These are phyloP conservation scores for Columba guinea DNA, from an alignment of 2,797 vertebrate genomes.

Conservation along the genomic window DNA sequence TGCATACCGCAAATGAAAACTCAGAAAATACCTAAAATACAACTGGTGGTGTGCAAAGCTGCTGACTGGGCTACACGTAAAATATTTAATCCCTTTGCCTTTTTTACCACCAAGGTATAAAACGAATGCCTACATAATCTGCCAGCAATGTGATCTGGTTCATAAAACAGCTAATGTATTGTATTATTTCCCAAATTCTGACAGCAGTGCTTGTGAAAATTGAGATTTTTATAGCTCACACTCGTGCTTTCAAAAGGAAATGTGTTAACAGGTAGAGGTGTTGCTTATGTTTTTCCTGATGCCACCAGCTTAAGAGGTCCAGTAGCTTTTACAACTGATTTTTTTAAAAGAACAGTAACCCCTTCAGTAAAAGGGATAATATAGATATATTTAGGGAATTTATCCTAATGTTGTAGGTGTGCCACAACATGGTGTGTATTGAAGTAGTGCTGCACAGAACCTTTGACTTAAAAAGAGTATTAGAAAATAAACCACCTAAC, in stretches of 20 bases:
- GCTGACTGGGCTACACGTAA: not conserved
- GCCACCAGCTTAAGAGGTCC: not conserved
- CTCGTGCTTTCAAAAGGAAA: accelerated
- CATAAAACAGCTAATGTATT: not conserved
- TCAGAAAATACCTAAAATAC: not conserved
- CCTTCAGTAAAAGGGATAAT: not conserved
- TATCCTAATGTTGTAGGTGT: not conserved
- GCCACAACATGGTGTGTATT: accelerated
- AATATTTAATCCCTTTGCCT: not conserved
- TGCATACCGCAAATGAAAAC: not conserved
- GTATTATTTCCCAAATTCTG: not conserved
- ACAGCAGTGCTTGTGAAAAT: not conserved
- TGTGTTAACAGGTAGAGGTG: not conserved
- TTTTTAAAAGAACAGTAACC: not conserved
- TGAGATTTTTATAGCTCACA: not conserved
- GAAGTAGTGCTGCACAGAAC: not conserved
- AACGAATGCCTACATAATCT: not conserved
- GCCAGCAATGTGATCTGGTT: not conserved
- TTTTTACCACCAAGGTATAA: not conserved
- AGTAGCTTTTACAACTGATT: not conserved
- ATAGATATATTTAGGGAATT: not conserved
- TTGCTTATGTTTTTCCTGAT: not conserved
- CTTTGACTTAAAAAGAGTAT: not conserved
- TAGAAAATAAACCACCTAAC: not conserved
- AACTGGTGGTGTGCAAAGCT: accelerated